Evolutionary conservation across 2,888 invertebrate species (phyloP), one percentile per base, ranked within the genome.

Genomic region (Scelioninae gen. 1): DNA sequence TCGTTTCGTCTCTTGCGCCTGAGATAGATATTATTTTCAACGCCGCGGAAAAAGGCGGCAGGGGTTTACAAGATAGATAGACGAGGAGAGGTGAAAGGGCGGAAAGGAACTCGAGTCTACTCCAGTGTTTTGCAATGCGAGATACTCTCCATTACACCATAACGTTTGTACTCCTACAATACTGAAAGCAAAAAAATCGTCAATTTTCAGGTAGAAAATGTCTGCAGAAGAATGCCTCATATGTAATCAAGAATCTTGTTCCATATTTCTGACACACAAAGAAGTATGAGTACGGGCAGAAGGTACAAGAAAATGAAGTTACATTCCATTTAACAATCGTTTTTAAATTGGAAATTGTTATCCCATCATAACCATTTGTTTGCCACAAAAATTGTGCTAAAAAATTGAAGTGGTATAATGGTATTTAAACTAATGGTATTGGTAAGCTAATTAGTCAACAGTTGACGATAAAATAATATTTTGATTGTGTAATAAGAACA

Each of bases 111-210:
- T 71, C 65, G 51, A 78, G 81, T 83, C 72, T 84, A 86, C 82
- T 87, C 85, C 87, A 88, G 88, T 91, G 89, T 91, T 90, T 91
- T 91, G 89, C 90, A 90, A 89, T 88, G 89, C 90, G 89, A 91
- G 90, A 90, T 91, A 89, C 88, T 89, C 89, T 90, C 90, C 90
- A 90, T 91, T 91, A 90, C 90, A 90, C 88, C 88, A 85, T 88
- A 86, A 88, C 88, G 87, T 89, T 81, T 81, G 81, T 81, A 79
- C 78, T 78, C 65, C 38, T 49, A n/a, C 71, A 38, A 74, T 60
- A 66, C 81, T 71, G 58, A 60, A 53, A 78, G 81, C 58, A 62
- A 82, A 72, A 66, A 84, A 81, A 60, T 75, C 74, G 74, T 76
- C 80, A 76, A 83, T 83, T 83, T 83, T 80, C 72, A 83, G 58